Evolutionary conservation across 2,113 vertebrate genomes (phyloP).

Genomic region (Leiothrix lutea): DNA sequence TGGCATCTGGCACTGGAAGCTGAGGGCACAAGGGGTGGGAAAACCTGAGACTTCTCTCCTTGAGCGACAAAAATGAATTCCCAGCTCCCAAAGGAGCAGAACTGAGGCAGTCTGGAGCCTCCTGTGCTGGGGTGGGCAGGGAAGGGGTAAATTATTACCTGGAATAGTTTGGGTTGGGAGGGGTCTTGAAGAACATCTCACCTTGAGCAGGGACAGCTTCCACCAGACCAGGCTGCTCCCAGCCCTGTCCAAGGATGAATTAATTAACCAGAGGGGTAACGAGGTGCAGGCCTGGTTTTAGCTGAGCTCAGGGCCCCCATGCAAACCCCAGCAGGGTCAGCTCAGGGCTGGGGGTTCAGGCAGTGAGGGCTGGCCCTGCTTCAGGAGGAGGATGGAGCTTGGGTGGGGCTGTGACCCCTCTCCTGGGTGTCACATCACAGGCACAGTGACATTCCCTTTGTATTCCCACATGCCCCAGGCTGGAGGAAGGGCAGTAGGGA

Average conservation of each 20-base stretch:
- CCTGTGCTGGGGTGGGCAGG: neutral
- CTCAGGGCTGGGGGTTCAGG: neutral
- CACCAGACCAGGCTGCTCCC: neutral
- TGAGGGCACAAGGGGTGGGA: neutral
- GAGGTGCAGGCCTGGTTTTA: neutral
- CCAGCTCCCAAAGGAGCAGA: neutral
- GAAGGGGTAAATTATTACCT: neutral
- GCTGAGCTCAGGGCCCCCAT: neutral
- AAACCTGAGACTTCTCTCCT: neutral
- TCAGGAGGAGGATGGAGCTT: neutral
- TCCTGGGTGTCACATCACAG: neutral
- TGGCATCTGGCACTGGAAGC: neutral
- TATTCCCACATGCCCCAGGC: accelerated
- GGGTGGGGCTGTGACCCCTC: neutral
- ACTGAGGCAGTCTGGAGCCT: neutral
- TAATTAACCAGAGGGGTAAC: neutral
- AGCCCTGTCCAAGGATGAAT: neutral
- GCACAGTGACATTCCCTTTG: no score
- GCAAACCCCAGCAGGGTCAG: accelerated
- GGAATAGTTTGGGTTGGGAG: neutral
- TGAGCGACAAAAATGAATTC: neutral
- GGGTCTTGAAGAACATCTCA: neutral
- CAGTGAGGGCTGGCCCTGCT: neutral
- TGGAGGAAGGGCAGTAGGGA: neutral
- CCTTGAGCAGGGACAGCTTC: neutral